Evolutionary conservation across 2,888 invertebrate species (phyloP).

Genomic region (Norana najaformis): DNA sequence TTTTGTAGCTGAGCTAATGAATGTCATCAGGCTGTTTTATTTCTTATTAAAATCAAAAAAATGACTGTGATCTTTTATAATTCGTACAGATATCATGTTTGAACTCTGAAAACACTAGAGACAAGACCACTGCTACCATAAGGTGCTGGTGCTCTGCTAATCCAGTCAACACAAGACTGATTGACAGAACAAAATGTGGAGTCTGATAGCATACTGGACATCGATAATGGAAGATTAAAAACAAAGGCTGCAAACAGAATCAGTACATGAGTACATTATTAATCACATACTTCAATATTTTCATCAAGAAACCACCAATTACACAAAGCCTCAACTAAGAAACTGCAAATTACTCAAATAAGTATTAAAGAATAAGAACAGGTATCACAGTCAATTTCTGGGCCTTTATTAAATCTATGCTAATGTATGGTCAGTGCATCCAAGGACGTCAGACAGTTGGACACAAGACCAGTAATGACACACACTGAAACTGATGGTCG

Average conservation of each 20-base stretch:
- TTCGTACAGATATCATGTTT: neutral
- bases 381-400: neutral
- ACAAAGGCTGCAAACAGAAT: neutral
- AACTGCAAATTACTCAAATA: neutral
- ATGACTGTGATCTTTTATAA: neutral
- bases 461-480: no score
- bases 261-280: neutral
- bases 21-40: neutral
- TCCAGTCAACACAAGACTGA: constrained; percentile 13
- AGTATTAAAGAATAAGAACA: neutral
- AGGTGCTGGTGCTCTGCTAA: neutral
- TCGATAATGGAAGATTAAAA: neutral
- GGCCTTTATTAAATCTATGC: neutral
- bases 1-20: neutral
- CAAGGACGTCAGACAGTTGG: neutral
- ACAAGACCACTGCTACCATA: neutral
- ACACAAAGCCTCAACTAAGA: neutral
- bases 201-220: neutral
- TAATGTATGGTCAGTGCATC: neutral
- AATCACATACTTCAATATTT: neutral
- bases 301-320: neutral
- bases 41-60: neutral
- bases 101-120: neutral
- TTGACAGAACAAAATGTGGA: neutral
- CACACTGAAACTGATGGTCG: no score